These are phyloP conservation scores for Entomyzon cyanotis DNA, from an alignment of 2,113 vertebrate genomes.

Conservation along the genomic window DNA sequence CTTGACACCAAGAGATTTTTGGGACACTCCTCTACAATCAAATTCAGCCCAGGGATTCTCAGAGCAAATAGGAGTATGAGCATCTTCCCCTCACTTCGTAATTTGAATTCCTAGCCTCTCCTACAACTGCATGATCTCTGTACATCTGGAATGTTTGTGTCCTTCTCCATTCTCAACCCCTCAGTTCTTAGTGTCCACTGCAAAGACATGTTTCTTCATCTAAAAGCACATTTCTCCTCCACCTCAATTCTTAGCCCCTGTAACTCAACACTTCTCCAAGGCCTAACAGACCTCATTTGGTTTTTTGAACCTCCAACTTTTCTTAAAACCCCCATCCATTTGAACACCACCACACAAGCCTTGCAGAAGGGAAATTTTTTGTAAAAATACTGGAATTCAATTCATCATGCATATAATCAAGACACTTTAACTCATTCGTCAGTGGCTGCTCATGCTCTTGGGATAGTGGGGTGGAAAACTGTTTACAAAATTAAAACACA, in stretches of 20 bases:
- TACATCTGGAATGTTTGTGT: neutral
- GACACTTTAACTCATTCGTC: neutral
- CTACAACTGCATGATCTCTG: neutral
- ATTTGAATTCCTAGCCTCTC: neutral
- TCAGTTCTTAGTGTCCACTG: neutral
- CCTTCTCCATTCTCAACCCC: neutral
- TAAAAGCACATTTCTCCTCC: neutral
- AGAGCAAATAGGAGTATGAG: neutral
- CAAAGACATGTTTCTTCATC: neutral
- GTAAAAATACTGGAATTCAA: neutral
- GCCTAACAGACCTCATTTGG: neutral
- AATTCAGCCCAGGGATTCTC: neutral
- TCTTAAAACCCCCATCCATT: neutral
- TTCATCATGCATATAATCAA: neutral
- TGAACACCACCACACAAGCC: neutral
- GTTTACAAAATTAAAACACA: neutral
- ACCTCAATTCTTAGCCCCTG: neutral
- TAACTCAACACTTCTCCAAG: neutral
- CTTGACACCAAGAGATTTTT: neutral
- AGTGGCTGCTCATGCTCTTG: neutral
- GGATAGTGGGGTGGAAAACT: neutral
- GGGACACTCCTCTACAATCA: accelerated
- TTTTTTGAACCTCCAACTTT: neutral
- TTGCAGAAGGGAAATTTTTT: neutral
- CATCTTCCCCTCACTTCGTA: neutral